These are phyloP conservation scores for Chloropsis cyanopogon DNA, from an alignment of 2,113 vertebrate species.

Conservation along the genomic window DNA sequence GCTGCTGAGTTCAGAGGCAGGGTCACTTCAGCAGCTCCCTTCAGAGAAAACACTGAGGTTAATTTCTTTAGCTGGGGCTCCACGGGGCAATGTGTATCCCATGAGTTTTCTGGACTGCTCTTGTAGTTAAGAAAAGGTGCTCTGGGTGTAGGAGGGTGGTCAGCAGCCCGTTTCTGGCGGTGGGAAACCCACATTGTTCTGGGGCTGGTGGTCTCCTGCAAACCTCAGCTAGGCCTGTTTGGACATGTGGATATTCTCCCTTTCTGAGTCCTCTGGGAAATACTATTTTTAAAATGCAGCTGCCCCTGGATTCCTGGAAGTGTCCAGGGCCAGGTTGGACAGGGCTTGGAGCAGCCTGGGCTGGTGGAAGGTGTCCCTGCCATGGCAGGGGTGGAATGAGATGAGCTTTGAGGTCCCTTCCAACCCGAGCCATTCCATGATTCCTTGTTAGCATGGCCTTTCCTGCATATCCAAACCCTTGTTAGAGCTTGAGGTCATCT, in stretches of 20 bases:
- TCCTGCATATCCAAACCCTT: background rate
- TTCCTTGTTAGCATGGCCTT: accelerated
- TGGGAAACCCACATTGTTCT: accelerated
- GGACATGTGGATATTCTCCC: background rate
- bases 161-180: background rate
- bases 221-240: background rate
- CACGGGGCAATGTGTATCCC: background rate
- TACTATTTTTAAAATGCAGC: background rate
- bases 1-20: background rate
- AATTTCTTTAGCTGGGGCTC: background rate
- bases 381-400: background rate
- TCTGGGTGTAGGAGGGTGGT: background rate
- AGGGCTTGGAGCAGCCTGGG: background rate
- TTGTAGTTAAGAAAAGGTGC: background rate
- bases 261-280: background rate
- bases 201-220: background rate
- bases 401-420: background rate
- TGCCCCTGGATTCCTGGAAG: background rate
- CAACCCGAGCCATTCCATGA: background rate
- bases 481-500: background rate
- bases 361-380: background rate
- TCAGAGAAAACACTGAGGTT: background rate
- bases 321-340: background rate
- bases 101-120: background rate
- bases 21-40: background rate